These are phyloP conservation scores for Cryptophagus acutangulus DNA, from an alignment of 2,888 invertebrate species.

Conservation along the genomic window DNA sequence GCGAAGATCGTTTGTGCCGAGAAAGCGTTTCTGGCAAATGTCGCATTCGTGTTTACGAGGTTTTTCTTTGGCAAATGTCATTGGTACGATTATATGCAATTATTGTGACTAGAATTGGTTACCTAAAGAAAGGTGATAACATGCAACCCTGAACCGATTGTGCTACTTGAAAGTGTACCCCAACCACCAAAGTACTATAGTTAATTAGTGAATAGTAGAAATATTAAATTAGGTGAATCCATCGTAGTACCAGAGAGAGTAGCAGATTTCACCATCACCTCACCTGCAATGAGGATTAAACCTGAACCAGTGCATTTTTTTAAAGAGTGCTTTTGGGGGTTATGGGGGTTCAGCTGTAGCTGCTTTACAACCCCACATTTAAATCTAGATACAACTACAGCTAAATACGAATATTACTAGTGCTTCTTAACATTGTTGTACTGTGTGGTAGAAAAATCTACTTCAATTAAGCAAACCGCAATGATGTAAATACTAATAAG, in stretches of 20 bases:
- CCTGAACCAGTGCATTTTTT: too few relatives aligned
- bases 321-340: too few relatives aligned
- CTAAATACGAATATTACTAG: too few relatives aligned
- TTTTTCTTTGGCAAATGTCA: conserved; percentile 50
- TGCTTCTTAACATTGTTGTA: too few relatives aligned
- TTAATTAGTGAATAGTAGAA: conserved; percentile 20
- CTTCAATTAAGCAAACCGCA: too few relatives aligned
- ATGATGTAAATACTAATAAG: too few relatives aligned
- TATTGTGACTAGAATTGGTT: conserved; percentile 33
- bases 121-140: conserved; percentile 19
- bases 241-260: conserved; percentile 27
- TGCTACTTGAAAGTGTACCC: conserved; percentile 35
- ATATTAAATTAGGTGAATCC: conserved; percentile 24
- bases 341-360: too few relatives aligned
- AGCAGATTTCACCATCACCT: conserved; percentile 30
- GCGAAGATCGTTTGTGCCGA: conserved; percentile 59
- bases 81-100: conserved; percentile 27
- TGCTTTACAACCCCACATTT: too few relatives aligned
- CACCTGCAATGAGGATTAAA: conserved; percentile 36
- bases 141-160: conserved; percentile 39
- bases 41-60: conserved; percentile 54
- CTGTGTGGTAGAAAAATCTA: too few relatives aligned
- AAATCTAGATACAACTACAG: too few relatives aligned
- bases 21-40: conserved; percentile 61
- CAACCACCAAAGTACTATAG: conserved; percentile 41